Evolutionary conservation across 1,140 invertebrate genomes (phyloP).

Genomic region (Cydia splendana): DNA sequence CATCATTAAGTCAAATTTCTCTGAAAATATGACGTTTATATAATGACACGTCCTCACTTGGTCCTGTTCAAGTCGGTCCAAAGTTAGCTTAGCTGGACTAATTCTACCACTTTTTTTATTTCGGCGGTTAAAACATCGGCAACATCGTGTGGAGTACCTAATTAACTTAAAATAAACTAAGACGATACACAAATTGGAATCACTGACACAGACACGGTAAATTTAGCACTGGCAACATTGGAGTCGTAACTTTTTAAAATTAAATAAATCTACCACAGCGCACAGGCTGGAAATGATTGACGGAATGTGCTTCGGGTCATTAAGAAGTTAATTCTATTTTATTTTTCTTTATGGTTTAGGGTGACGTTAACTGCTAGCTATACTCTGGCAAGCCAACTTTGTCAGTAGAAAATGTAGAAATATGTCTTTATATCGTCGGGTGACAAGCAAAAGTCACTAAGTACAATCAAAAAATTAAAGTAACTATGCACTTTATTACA

Average conservation of each 20-base stretch:
- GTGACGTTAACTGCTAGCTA: too few relatives aligned
- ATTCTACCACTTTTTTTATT: not conserved
- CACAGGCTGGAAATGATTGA: conserved; percentile 44
- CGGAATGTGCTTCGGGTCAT: conserved; percentile 20
- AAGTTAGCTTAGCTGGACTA: too few relatives aligned
- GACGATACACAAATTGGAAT: conserved; percentile 57
- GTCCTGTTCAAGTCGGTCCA: too few relatives aligned
- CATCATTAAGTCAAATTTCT: too few relatives aligned
- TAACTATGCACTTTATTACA: too few relatives aligned
- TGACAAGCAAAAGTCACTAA: too few relatives aligned
- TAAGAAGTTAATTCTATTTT: conserved; percentile 16
- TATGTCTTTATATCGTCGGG: too few relatives aligned
- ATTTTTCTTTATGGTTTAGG: not conserved
- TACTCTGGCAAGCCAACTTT: too few relatives aligned
- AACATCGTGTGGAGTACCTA: conserved; percentile 42
- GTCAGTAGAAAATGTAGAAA: too few relatives aligned
- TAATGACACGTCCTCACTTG: too few relatives aligned
- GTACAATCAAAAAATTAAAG: too few relatives aligned
- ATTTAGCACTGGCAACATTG: conserved; percentile 51
- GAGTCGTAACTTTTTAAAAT: conserved; percentile 46
- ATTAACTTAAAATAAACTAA: conserved; percentile 59
- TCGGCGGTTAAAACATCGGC: conserved; percentile 8
- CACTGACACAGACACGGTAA: conserved; percentile 48
- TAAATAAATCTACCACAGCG: conserved; percentile 43
- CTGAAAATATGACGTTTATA: too few relatives aligned